phyloP scores from a whole-genome alignment of 2,888 invertebrate species.

The Biston betularia region DNA sequence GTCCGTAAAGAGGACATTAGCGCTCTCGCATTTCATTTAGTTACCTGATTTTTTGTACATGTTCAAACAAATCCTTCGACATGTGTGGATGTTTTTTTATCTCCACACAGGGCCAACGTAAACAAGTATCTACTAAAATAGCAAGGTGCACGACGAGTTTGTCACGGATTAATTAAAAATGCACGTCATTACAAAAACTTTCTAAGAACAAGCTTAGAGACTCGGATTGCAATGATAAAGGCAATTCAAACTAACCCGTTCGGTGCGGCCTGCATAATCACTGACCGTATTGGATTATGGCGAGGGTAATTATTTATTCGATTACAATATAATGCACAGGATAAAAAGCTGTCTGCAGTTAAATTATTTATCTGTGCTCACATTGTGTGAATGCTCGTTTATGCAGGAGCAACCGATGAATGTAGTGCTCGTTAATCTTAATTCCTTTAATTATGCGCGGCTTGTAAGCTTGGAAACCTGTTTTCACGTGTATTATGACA shows the following conservation, averaged over 20 bases:
- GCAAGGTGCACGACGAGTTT: conserved; percentile 32
- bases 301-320: conserved; percentile 23
- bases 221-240: conserved; percentile 56
- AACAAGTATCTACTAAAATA: conserved; percentile 27
- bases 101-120: conserved; percentile 16
- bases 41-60: conserved; percentile 68
- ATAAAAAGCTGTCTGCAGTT: conserved; percentile 11
- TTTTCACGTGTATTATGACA: not conserved
- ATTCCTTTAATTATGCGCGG: conserved; percentile 1
- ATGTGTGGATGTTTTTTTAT: conserved; percentile 51
- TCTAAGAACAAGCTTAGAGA: conserved; percentile 38
- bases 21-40: conserved; percentile 56
- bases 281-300: conserved; percentile 32
- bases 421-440: not conserved
- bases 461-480: no score
- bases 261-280: conserved; percentile 4
- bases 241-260: conserved; percentile 9
- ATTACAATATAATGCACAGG: conserved; percentile 6
- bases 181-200: conserved; percentile 43
- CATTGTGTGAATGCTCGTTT: not conserved
- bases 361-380: conserved; percentile 4
- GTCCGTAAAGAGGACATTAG: conserved; percentile 46
- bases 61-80: conserved; percentile 46
- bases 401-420: not conserved
- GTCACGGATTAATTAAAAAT: conserved; percentile 51